Base-by-base conservation (phyloP, 53 echinoderm and acorn worm species). In the Mesocentrotus franciscanus region DNA sequence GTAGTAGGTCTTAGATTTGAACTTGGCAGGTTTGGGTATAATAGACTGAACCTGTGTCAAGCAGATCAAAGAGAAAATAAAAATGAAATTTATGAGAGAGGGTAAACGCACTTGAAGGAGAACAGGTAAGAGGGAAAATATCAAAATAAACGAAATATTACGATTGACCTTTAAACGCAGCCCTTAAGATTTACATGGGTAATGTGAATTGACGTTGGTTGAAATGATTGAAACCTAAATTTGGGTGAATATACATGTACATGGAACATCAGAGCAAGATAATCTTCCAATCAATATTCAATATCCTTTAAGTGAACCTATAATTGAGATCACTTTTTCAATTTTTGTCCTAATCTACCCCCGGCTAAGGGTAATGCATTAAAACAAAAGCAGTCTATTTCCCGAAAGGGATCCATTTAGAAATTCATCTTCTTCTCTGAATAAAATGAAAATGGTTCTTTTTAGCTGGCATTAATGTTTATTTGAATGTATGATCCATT, bases 1-100 rank as follows among this genome's bases (percentile, higher is more conserved):
- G 58, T 90, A 89, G 10, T 89, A 94, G 9, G 95, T 85, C 22
- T 84, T 95, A 22, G 61, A 70, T 22, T 95, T 91, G 58, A 79
- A 91, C 70, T 96, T 96, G 35, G 91, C 92, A 60, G 94, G 94
- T 39, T 85, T 85, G n/a, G 87, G 70, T 34, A 85, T 94, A 35
- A 94, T 94, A 27, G 87, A 15, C 20, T 62, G 85, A 62, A 85
- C 72, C 95, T 62, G 79, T 81, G 61, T 59, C 10, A n/a, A 33
- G 58, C 11, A 58, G 29, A 87, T 18, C 29, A 57, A 57, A 26
- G 2, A 58, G 58, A 5, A 87, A n/a, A n/a, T n/a, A n/a, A n/a
- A 58, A 39, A 81, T 49, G 49, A 81, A 36, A 42, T 1, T 79
- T 17, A 39, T 39, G 7, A 36, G 20, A 39, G 15, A 33, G 30